phyloP scores from a whole-genome alignment of 1,140 invertebrate genomes.

The Berghia stephanieae region DNA sequence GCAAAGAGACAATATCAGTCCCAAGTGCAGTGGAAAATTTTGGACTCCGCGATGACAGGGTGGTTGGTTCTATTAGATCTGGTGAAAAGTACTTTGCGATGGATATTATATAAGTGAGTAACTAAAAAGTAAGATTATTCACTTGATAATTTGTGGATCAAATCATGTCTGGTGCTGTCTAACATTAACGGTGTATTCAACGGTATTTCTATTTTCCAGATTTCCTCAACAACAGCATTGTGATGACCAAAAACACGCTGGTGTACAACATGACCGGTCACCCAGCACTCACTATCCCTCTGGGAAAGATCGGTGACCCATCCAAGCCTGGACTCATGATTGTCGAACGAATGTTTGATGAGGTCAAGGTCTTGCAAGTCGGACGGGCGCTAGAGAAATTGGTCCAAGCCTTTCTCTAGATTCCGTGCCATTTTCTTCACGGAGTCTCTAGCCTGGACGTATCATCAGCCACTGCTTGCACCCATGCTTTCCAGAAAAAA shows the following conservation, averaged over 20 bases:
- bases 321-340: conserved; percentile 51
- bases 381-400: conserved; percentile 45
- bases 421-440: background rate
- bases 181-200: background rate
- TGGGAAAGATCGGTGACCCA: conserved; percentile 44
- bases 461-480: background rate
- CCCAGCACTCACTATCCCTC: conserved; percentile 52
- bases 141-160: background rate
- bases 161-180: background rate
- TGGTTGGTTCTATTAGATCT: too few species aligned
- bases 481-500: too few species aligned
- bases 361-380: conserved; percentile 44
- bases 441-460: background rate
- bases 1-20: too few species aligned
- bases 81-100: too few species aligned
- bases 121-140: background rate
- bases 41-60: too few species aligned
- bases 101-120: too few species aligned
- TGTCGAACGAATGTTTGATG: conserved; percentile 45
- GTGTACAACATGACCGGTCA: conserved; percentile 53
- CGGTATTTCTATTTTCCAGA: conserved; percentile 38
- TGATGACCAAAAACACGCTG: conserved; percentile 42
- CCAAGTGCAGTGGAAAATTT: too few species aligned
- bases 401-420: background rate
- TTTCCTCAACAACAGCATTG: conserved; percentile 26